phyloP scores from a whole-genome alignment of 2,888 invertebrate species.

The Perizoma flavofasciatum region DNA sequence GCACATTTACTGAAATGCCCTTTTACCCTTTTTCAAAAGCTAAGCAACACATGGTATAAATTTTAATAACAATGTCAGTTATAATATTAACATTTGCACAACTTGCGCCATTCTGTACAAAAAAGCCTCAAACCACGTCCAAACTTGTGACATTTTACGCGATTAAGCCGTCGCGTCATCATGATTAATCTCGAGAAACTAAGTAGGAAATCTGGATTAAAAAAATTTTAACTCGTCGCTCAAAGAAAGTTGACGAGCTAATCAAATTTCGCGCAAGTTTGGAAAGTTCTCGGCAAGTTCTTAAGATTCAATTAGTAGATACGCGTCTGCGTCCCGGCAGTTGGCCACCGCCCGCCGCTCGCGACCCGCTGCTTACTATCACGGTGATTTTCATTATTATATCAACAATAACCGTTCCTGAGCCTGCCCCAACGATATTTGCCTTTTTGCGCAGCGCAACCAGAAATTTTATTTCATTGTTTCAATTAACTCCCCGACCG shows the following conservation, averaged over 20 bases:
- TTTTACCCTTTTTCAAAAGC: too few species aligned
- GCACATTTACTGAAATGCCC: too few species aligned
- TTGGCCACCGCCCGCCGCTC: conserved; percentile 32
- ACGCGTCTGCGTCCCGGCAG: conserved; percentile 49
- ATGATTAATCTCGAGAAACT: conserved; percentile 49
- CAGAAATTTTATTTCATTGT: conserved; percentile 38
- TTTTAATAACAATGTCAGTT: conserved; percentile 30
- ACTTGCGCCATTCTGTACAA: conserved; percentile 29
- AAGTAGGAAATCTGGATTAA: conserved; percentile 49
- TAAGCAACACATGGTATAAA: conserved; percentile 14
- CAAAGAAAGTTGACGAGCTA: conserved; percentile 72
- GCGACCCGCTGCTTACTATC: conserved; percentile 33
- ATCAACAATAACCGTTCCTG: conserved; percentile 45
- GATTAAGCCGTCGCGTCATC: conserved; percentile 43
- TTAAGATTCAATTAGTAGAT: conserved; percentile 78
- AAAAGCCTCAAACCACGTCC: conserved; percentile 18
- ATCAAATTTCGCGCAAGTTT: conserved; percentile 74
- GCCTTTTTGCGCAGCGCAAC: conserved; percentile 37
- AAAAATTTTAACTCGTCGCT: conserved; percentile 64
- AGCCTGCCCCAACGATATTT: conserved; percentile 39
- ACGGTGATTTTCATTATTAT: conserved; percentile 52
- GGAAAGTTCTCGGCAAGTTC: conserved; percentile 69
- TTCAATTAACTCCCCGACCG: conserved; percentile 37
- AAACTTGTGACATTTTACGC: conserved; percentile 44
- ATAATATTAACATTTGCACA: conserved; percentile 31